Evolutionary conservation across 2,888 invertebrate genomes (phyloP), one percentile per base, ranked within the genome.

Genomic region (Lottia scabra): DNA sequence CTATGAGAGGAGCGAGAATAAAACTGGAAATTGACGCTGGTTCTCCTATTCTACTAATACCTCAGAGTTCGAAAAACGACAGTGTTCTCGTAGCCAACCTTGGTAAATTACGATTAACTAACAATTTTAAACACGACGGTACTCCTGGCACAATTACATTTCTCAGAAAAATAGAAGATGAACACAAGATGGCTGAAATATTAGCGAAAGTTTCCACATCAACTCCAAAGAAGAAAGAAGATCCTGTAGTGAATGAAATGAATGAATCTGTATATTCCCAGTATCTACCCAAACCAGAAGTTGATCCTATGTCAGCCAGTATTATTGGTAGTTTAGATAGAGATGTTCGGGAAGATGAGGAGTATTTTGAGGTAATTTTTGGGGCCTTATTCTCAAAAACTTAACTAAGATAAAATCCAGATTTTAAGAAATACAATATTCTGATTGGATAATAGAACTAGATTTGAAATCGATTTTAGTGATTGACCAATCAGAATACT

Each of bases 31-130:
- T 95, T 76, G 92, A 93, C 87, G 94, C 94, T 65, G 92, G 92
- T 76, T 92, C 96, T 16, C 96, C 97, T 0, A 93, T 96, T 2
- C 94, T 98, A 79, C 91, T 97, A 68, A 91, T 98, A 76, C 98
- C 98, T 0, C 94, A 96, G 76, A 94, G 95, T 86, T 94, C 95
- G 38, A 92, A 93, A 78, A 94, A 94, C 38, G 93, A 93, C 45
- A 93, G 93, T 80, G 92, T 96, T 72, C 92, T 98, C 44, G 93
- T 96, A 16, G 93, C 94, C 1, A 94, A 97, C 88, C 92, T 98
- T 46, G 94, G 94, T 2, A 93, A 93, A 81, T 91, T 98, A 44
- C 92, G 93, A 0, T 92, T 96, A 15, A 92, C 92, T 81, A 98
- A 97, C 89, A 91, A 91, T 75, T 97, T 97, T 89, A 91, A 92